Evolutionary conservation across 2,888 invertebrate species (phyloP), one percentile per base, ranked within the genome.

Genomic region (Gastracanthus pulcherrimus): DNA sequence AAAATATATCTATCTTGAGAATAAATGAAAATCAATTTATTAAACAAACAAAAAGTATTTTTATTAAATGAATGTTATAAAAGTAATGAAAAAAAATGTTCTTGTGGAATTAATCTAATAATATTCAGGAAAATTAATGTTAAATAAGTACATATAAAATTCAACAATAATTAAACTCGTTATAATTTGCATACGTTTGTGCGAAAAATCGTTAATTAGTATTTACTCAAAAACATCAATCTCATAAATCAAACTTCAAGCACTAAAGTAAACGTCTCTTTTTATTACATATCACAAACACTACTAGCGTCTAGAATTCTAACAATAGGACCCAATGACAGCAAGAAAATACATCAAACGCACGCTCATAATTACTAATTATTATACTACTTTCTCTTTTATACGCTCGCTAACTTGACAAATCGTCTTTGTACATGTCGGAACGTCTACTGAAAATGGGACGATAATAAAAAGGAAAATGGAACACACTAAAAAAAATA

Each of bases 321-420:
- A 64, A 64, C 74, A 64, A 75, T 75, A 36, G 60, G n/a, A 31
- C 16, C 1, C 13, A 29, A 75, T 75, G 74, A 64, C 36, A 34
- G 64, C 7, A 13, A 34, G 16, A 64, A 74, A 75, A 64, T 51
- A 29, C 48, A 64, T 75, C 48, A 62, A 74, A 48, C 16, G 45
- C 29, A 3, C 19, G 23, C 19, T 19, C 6, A 34, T 75, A 75
- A 64, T 64, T 64, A 48, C 7, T 23, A 9, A 58, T 71, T 36
- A 58, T 71, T 36, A 55, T 13, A 13, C 11, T 7, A 45, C 74
- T 75, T 75, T 75, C 74, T 75, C 74, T 26, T 36, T 64, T 55
- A 19, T 55, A 51, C 9, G 19, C 19, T 9, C 34, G 64, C 11
- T n/a, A 51, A 75, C 19, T 64, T 75, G 74, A 64, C 48, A 41